These are phyloP conservation scores for Perca fluviatilis DNA, from an alignment of 2,113 vertebrate species.

Conservation along the genomic window DNA sequence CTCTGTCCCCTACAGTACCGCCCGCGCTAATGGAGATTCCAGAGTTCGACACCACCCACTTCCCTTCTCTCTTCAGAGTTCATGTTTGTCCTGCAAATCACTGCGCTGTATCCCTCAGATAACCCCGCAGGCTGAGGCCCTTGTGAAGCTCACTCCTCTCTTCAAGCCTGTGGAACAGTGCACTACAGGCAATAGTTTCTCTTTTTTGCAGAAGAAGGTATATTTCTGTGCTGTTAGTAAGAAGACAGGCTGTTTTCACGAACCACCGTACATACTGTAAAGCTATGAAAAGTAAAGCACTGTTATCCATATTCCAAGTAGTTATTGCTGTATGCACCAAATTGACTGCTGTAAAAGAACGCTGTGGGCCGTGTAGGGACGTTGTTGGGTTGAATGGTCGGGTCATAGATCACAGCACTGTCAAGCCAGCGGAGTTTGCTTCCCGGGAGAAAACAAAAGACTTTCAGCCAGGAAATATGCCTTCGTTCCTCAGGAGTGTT, in stretches of 20 bases:
- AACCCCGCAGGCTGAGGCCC: conserved; percentile 21
- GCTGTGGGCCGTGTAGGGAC: too few species aligned
- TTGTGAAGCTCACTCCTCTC: conserved; percentile 14
- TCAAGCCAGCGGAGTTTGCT: too few species aligned
- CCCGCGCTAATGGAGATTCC: conserved; percentile 72
- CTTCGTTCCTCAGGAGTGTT: too few species aligned
- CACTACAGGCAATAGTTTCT: neutral
- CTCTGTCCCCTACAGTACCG: conserved; percentile 36
- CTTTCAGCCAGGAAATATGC: too few species aligned
- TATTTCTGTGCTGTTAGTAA: conserved; percentile 1
- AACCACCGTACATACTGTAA: too few species aligned
- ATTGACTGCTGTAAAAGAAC: too few species aligned
- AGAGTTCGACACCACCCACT: conserved; percentile 69
- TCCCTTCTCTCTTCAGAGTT: conserved; percentile 54
- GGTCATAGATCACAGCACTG: too few species aligned
- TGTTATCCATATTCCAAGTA: too few species aligned
- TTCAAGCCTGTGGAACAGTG: neutral
- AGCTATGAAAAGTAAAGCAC: too few species aligned
- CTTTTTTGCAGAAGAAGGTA: neutral
- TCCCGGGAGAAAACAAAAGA: too few species aligned
- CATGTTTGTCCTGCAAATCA: conserved; percentile 66
- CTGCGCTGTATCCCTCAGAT: conserved; percentile 32
- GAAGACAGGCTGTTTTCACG: neutral
- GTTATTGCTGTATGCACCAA: too few species aligned
- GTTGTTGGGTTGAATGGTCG: too few species aligned